Base-by-base conservation (phyloP, 2,797 vertebrate species). In the Danio kyathit region DNA sequence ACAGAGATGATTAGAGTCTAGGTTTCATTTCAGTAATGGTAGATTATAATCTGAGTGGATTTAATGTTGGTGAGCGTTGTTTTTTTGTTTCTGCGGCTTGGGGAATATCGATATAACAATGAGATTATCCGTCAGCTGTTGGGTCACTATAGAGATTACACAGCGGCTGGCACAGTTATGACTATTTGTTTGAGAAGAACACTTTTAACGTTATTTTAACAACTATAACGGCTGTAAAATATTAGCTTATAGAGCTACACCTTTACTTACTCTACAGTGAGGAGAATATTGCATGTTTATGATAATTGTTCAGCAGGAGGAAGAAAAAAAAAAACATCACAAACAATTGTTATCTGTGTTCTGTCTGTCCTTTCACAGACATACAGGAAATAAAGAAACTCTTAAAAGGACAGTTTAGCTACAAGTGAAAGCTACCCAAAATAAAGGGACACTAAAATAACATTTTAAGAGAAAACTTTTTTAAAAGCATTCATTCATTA, bases 1-100 rank as follows among this genome's bases (percentile, higher is more conserved):
- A 48, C 44, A 7, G 59, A 80, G 85, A 81, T 91, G 88, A 93
- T 92, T 94, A 81, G 84, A 92, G 92, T 92, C 92, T 89, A 85
- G 83, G 85, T 94, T 93, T 94, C 91, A 94, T 93, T 93, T 91
- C 85, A 84, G 83, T 94, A 93, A 94, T 94, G 90, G 90, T 84
- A 87, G 90, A 90, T 91, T 90, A 89, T 89, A 77, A 77, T 83
- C 80, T 49, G 5, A 5, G 16, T 19, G 60, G 67, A 79, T 82
- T 80, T 52, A 79, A 57, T 59, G 40, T 48, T 74, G 70, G 44
- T 56, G 64, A 52, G 29, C 17, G 17, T 11, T 70, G 76, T 67
- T 65, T 71, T 71, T 59, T 77, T 49, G 7, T 74, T 51, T 83
- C 17, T 3, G 12, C 3, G 10, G 21, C 63, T 43, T 14, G 11